Percentiles rank a stretch among this genome's conserved stretches.
These are phyloP conservation scores for Empis livida DNA, from an alignment of 2,888 invertebrate genomes.

Conservation along the genomic window DNA sequence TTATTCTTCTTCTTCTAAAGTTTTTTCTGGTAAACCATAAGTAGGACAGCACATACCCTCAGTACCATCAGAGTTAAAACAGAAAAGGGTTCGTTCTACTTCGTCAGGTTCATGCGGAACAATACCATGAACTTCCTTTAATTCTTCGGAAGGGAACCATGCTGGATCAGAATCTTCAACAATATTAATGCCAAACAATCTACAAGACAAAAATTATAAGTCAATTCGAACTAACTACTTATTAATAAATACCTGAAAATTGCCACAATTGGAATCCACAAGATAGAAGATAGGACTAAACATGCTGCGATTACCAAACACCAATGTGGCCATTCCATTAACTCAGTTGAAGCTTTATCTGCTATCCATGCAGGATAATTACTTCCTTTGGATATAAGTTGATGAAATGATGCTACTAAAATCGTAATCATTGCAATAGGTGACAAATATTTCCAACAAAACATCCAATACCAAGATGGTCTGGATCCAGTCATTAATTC, in stretches of 20 bases:
- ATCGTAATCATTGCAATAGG: conserved; percentile 82
- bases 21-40: conserved; percentile 32
- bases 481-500: conserved; percentile 88
- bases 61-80: conserved; percentile 68
- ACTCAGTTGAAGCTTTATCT: conserved; percentile 55
- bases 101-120: conserved; percentile 69
- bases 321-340: conserved; percentile 81
- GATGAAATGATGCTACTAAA: conserved; percentile 67
- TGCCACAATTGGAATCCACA: conserved; percentile 80
- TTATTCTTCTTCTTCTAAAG: conserved; percentile 35
- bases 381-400: conserved; percentile 66
- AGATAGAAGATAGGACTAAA: conserved; percentile 63
- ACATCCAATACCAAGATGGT: conserved; percentile 80
- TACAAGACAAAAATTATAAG: conserved; percentile 30
- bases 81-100: conserved; percentile 67
- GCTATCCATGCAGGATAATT: conserved; percentile 78
- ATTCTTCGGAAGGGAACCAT: conserved; percentile 82
- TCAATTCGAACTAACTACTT: background rate
- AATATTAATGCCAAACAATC: conserved; percentile 63
- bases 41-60: conserved; percentile 74
- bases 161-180: conserved; percentile 83
- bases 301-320: conserved; percentile 59
- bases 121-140: conserved; percentile 80
- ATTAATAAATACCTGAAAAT: conserved; percentile 51
- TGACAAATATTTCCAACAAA: conserved; percentile 90